Evolutionary conservation across 2,113 vertebrate species (phyloP), one percentile per base, ranked within the genome.

Genomic region (Hypocryptadius cinnamomeus): DNA sequence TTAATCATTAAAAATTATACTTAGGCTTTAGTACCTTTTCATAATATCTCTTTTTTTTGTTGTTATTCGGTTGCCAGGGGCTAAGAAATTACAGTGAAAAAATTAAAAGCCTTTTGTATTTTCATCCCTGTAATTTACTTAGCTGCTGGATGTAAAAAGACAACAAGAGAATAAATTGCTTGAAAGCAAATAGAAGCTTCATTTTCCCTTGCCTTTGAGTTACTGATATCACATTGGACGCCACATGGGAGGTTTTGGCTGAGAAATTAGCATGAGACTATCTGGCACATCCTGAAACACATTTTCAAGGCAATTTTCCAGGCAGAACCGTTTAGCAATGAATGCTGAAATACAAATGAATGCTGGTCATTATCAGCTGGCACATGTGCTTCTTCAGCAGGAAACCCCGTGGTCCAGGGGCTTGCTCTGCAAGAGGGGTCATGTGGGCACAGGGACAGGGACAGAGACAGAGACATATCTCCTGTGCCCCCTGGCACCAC

Each of bases 271-370:
- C 82, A 91, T 94, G 69, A 96, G 84, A 94, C 91, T 95, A 96
- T 86, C 91, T 94, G 79, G 79, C 86, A 95, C 79, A 94, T 93
- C 92, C 90, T 91, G 90, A 93, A 90, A 96, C 80, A 44, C 79
- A 87, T 96, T 96, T 96, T 95, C 72, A 74, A 94, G 93, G 95
- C 71, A 93, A 37, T 96, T 96, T 97, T 95, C 77, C 90, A 97
- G 84, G 73, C 77, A 93, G 95, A 97, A 57, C 85, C 48, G 56
- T 95, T 97, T 94, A 97, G 91, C 79, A 94, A 33, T 72, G 88
- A 96, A 93, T 44, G 70, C 48, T 87, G 91, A 94, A 96, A 94
- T 91, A 71, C 39, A 90, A 61, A 61, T 61, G 59, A 61, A 61
- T 90, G 93, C 65, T 21, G 53, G 87, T 68, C 94, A 91, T 96